Conservation (phyloP, 2,113 vertebrate species). For the Sturnus vulgaris region DNA sequence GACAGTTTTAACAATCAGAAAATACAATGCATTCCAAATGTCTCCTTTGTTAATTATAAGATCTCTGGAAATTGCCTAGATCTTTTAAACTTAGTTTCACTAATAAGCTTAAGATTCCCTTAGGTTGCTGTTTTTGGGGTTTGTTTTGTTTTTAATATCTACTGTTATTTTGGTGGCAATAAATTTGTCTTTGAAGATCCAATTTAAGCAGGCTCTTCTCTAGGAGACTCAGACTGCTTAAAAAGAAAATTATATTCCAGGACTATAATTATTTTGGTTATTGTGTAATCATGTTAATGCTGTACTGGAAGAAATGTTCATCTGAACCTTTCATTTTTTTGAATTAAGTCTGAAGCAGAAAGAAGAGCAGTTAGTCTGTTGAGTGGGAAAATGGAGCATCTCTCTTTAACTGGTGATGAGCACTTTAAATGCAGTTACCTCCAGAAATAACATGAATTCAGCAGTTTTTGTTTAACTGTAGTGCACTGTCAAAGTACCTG, state of each 20-base stretch:
- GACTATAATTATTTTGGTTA: constrained; percentile 38
- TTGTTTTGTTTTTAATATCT: neutral
- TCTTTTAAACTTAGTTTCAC: constrained; percentile 47
- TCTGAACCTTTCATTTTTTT: neutral
- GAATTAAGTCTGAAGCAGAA: neutral
- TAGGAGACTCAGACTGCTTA: neutral
- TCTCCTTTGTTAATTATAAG: constrained; percentile 40
- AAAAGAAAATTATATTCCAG: constrained; percentile 19
- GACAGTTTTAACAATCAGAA: constrained; percentile 42
- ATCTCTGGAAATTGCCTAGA: constrained; percentile 16
- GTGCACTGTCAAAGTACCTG: neutral
- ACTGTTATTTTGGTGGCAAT: constrained; percentile 23
- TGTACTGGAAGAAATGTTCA: neutral
- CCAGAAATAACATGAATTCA: neutral
- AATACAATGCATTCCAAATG: constrained; percentile 8
- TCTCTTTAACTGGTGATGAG: neutral
- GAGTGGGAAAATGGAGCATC: neutral
- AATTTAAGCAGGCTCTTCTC: constrained; percentile 4
- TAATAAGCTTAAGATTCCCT: constrained; percentile 32
- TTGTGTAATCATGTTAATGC: neutral
- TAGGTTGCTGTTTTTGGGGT: neutral
- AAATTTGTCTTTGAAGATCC: constrained; percentile 47
- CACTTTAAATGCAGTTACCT: neutral
- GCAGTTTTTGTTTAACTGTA: neutral
- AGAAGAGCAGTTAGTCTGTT: neutral